Base-by-base conservation (phyloP, 1,140 invertebrate genomes). In the Dolichoris vasculosae region DNA sequence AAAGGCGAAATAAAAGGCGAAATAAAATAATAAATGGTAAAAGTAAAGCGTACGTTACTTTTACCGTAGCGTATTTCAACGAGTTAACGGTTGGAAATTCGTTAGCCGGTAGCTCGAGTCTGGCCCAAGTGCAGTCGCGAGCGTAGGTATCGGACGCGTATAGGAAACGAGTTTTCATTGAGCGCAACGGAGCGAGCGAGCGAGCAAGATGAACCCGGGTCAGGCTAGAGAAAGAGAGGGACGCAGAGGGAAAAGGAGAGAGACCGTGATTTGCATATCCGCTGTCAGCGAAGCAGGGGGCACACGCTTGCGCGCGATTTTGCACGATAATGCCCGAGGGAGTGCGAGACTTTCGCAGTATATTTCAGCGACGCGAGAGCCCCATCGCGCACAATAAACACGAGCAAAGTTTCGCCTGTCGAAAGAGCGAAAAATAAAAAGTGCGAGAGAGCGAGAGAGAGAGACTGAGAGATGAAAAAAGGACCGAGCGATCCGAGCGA, bases 241-340 rank as follows among this genome's bases (percentile, higher is more conserved):
- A 26, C 40, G 20, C 32, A 20, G 40, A 26, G 8, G 38, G 38
- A 26, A 23, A 15, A 30, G 26, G 43, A 48, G 79, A 64, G 82
- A 75, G 85, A 87, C 85, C 79, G 84, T 89, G 89, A 91, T 92
- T 92, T 92, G 91, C 91, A 92, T 92, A 92, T 92, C 89, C 90
- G 90, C 88, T 89, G 91, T 90, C 89, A 91, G 91, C 89, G n/a
- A 82, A 87, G 87, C 87, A 87, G 88, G 88, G 87, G 88, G 77
- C 76, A 86, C 11, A 35, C 43, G 59, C 83, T 82, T 86, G 88
- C 80, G 85, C 89, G 90, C 91, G 90, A 90, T 90, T 89, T 88
- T 91, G 92, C 89, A 90, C 90, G 90, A 88, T 75, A 75, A 75
- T 75, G 82, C 82, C 69, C 82, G 51, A 59, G 82, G 71, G 82